Base-by-base conservation (phyloP, 2,113 vertebrate species). In the Eretmochelys imbricata region DNA sequence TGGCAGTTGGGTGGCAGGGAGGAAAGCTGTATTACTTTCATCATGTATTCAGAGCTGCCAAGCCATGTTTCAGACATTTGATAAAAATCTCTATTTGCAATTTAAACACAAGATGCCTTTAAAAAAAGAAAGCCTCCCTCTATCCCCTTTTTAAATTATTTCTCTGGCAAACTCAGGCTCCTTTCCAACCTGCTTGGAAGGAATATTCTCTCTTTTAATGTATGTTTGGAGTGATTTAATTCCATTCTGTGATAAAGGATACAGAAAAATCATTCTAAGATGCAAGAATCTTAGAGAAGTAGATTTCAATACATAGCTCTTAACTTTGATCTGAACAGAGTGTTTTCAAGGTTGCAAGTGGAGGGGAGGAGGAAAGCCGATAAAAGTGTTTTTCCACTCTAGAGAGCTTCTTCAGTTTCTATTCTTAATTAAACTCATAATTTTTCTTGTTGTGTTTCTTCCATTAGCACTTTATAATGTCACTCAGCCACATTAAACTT, bases 51-150 rank as follows among this genome's bases (percentile, higher is more conserved):
- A 84, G 59, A 96, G 25, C 20, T 97, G n/a, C 69, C 95, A 96
- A 94, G 79, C 3, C 1, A 6, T 48, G 48, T 79, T 93, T 88
- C 72, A 91, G 54, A 76, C 8, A 53, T n/a, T 6, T 89, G 48
- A 93, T 93, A 93, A 82, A 95, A 95, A 95, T 62, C 19, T 38
- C 72, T 81, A 92, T 91, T 95, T 97, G 49, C 72, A 97, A 97
- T 94, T 91, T 50, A 94, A 96, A 11, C 48, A 80, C 4, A 88
- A 93, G 90, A 51, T 69, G 89, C 82, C 94, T 96, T 87, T 96
- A 92, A 80, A 8, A 46, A 79, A 65, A 85, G 16, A 69, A 69
- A 24, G 20, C 69, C 24, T 55, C 38, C 14, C 85, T 13, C 75
- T 7, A 16, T 35, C 35, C 12, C 89, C 85, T 89, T 89, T 57